A percentile compares a stretch with the other conserved stretches of the same genome.
Evolutionary conservation across 2,888 invertebrate genomes (phyloP).

Genomic region (Calameuta idolon): DNA sequence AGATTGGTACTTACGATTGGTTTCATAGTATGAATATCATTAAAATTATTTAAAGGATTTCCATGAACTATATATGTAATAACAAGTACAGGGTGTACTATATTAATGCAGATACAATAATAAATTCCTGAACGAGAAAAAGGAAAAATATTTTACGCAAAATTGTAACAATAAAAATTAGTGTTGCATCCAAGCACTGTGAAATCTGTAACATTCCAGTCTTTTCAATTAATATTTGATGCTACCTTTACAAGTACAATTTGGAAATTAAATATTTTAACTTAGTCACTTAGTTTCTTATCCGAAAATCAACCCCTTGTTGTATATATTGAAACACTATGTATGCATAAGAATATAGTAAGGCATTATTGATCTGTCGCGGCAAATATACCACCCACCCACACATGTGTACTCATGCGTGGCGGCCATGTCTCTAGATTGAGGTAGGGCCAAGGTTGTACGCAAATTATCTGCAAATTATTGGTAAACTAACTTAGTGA

Average conservation of each 20-base stretch:
- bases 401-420: not conserved
- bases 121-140: not conserved
- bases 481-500: not conserved
- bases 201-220: not conserved
- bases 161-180: not conserved
- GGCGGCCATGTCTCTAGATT: not conserved
- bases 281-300: not conserved
- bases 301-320: not conserved
- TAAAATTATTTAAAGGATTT: not conserved
- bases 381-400: not conserved
- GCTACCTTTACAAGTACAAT: not conserved
- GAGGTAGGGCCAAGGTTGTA: not conserved
- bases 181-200: not conserved
- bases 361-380: not conserved
- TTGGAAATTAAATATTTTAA: not conserved
- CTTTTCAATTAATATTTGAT: not conserved
- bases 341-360: not conserved
- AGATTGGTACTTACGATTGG: not conserved
- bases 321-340: not conserved
- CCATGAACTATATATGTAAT: not conserved
- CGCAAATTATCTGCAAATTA: not conserved
- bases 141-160: not conserved
- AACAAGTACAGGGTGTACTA: not conserved
- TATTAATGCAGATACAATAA: not conserved
- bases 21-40: not conserved